These are phyloP conservation scores for Otolemur garnettii DNA, from an alignment of 2,113 vertebrate species.

Conservation along the genomic window DNA sequence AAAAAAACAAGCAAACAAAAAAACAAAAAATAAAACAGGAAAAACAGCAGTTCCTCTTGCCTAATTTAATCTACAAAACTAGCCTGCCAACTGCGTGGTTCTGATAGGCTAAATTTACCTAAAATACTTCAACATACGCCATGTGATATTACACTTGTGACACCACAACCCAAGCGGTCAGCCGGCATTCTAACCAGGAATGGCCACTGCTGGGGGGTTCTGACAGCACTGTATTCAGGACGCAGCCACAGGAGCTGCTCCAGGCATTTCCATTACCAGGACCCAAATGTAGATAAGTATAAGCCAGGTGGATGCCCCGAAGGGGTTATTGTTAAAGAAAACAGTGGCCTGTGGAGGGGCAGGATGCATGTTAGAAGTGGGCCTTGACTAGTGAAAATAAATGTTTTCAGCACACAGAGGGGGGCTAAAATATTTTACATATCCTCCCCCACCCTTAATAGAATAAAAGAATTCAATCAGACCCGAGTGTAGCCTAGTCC, in stretches of 20 bases:
- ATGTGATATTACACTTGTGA: not conserved
- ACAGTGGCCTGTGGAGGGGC: not conserved
- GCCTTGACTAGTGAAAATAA: not conserved
- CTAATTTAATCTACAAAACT: slow-evolving; percentile 6
- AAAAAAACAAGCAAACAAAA: not conserved
- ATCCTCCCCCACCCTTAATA: not conserved
- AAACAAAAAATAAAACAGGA: not conserved
- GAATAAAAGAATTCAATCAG: not conserved
- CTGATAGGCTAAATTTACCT: not conserved
- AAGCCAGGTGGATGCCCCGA: not conserved
- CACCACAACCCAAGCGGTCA: not conserved
- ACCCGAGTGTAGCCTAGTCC: not conserved
- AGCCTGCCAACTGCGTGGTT: not conserved
- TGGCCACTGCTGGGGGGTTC: not conserved
- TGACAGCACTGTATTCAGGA: not conserved
- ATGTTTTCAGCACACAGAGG: not conserved
- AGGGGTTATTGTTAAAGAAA: not conserved
- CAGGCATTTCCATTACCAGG: not conserved
- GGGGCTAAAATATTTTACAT: not conserved
- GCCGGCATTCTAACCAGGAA: not conserved
- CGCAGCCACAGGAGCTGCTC: not conserved
- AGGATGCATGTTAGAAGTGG: not conserved
- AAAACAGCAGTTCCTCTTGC: not conserved
- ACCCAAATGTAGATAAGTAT: slow-evolving; percentile 24
- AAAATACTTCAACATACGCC: not conserved